Evolutionary conservation across 2,113 vertebrate species (phyloP).

Genomic region (Anarrhichthys ocellatus): DNA sequence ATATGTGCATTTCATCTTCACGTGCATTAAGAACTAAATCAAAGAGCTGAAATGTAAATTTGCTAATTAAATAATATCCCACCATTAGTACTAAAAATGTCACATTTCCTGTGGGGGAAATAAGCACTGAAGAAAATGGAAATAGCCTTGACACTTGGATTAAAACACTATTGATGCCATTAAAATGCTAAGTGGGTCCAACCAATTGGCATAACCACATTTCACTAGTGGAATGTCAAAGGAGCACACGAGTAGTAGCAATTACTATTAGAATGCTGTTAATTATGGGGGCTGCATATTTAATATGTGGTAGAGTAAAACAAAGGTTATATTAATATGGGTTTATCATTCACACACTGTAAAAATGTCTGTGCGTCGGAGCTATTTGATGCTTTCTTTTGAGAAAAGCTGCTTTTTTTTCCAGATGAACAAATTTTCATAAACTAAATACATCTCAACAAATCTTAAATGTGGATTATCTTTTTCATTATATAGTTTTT

Average conservation of each 20-base stretch:
- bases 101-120: conserved; percentile 67
- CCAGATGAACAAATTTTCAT: conserved; percentile 42
- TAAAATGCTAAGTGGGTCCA: conserved; percentile 81
- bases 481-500: conserved; percentile 55
- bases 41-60: conserved; percentile 71
- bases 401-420: conserved; percentile 44
- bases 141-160: conserved; percentile 78
- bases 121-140: conserved; percentile 70
- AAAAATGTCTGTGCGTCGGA: conserved; percentile 46
- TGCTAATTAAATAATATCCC: conserved; percentile 73
- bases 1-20: conserved; percentile 66
- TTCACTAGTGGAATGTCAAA: conserved; percentile 80
- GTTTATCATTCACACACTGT: conserved; percentile 64
- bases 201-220: conserved; percentile 83
- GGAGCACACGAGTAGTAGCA: conserved; percentile 71
- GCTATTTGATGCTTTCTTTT: conserved; percentile 41
- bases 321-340: conserved; percentile 78
- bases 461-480: conserved; percentile 60
- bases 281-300: conserved; percentile 80
- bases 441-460: conserved; percentile 40
- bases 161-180: conserved; percentile 82
- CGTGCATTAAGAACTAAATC: conserved; percentile 73
- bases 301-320: conserved; percentile 75
- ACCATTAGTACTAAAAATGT: conserved; percentile 77
- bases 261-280: conserved; percentile 82